Evolutionary conservation across 53 echinoderm and acorn worm species (phyloP).

Genomic region (Echinarachnius parma): DNA sequence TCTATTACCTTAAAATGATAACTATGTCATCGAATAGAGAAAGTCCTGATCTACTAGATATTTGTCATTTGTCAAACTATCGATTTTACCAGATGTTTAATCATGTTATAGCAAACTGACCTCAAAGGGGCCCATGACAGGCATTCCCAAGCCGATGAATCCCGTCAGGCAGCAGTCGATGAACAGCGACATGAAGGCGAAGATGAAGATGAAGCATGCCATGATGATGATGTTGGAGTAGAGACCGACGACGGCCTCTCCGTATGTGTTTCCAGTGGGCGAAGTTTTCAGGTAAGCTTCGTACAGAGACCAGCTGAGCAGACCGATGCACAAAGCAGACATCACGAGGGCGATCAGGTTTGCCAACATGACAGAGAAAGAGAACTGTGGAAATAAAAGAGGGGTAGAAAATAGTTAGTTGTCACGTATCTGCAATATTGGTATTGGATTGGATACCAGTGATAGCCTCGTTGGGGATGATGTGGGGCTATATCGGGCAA

Average conservation of each 20-base stretch:
- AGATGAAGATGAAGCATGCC: slow-evolving; percentile 33
- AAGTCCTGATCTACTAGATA: too few species aligned
- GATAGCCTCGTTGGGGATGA: too few species aligned
- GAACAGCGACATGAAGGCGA: slow-evolving; percentile 52
- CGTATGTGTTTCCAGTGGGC: too few species aligned
- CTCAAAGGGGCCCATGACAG: not conserved
- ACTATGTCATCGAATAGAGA: too few species aligned
- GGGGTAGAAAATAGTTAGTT: not conserved
- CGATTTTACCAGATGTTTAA: too few species aligned
- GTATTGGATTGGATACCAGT: too few species aligned
- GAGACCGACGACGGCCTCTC: slow-evolving; percentile 5
- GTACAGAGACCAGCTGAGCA: slow-evolving; percentile 49
- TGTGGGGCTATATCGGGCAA: too few species aligned
- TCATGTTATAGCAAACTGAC: too few species aligned
- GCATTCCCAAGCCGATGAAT: slow-evolving; percentile 7
- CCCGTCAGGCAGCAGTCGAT: slow-evolving; percentile 48
- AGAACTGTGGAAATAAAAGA: slow-evolving; percentile 27
- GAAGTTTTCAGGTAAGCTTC: slow-evolving; percentile 9
- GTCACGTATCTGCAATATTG: too few species aligned
- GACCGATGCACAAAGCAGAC: slow-evolving; percentile 42
- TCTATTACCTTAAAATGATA: too few species aligned
- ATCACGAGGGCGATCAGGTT: slow-evolving; percentile 47
- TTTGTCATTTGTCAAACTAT: too few species aligned
- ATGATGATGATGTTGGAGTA: slow-evolving; percentile 43
- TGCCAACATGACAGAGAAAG: slow-evolving; percentile 36